These are phyloP conservation scores for Lucilia sericata DNA, from an alignment of 1,140 invertebrate species.

Conservation along the genomic window DNA sequence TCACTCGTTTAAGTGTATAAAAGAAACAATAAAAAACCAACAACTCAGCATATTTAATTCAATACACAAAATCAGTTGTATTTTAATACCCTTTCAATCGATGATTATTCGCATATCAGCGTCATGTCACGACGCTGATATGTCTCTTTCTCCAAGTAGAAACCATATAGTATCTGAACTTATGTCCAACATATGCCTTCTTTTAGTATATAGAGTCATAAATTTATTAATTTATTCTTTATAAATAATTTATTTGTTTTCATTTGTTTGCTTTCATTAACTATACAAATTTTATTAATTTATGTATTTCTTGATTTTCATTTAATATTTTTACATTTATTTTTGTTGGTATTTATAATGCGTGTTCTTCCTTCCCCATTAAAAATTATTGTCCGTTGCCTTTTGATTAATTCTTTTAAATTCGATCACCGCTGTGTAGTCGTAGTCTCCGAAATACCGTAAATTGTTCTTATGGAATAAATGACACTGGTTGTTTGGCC, in stretches of 20 bases:
- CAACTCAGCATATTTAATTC: background rate
- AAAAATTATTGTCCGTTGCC: background rate
- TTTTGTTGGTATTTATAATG: background rate
- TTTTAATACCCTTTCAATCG: slow-evolving; percentile 3
- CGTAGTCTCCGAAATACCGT: background rate
- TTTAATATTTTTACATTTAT: background rate
- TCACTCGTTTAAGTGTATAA: background rate
- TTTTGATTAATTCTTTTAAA: slow-evolving; percentile 18
- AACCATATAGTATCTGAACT: no score
- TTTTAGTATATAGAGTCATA: slow-evolving; percentile 4
- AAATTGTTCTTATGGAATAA: background rate
- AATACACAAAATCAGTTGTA: background rate
- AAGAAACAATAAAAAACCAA: background rate
- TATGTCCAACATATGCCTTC: no score
- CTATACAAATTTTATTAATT: slow-evolving; percentile 42
- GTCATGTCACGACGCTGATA: background rate
- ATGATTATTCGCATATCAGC: slow-evolving; percentile 13
- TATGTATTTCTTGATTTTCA: slow-evolving; percentile 18
- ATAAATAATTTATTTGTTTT: slow-evolving; percentile 43
- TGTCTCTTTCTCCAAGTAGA: background rate
- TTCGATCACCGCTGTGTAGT: background rate
- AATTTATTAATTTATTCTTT: slow-evolving; percentile 43
- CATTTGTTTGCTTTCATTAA: slow-evolving; percentile 20
- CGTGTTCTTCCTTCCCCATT: background rate
- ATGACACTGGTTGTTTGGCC: background rate